Conservation (phyloP, 2,888 invertebrate genomes). For the Synanthedon vespiformis region DNA sequence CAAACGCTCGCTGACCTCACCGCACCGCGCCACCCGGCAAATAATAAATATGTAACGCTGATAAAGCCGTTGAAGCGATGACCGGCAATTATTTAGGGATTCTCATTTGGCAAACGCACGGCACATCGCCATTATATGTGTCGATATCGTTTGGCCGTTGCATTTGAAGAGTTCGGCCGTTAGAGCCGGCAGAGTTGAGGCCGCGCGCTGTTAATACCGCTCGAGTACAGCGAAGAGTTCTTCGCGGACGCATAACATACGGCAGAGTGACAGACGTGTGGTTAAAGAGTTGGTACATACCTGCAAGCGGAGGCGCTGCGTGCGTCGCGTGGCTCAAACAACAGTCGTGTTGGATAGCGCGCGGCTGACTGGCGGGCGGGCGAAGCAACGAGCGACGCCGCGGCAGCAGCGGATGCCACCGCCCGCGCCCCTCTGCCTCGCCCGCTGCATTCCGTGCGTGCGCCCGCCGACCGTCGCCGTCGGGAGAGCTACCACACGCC, state of each 20-base stretch:
- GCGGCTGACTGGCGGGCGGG: slow-evolving; percentile 56
- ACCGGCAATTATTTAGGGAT: slow-evolving; percentile 61
- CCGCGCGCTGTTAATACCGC: not conserved
- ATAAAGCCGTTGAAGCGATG: slow-evolving; percentile 64
- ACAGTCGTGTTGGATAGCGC: slow-evolving; percentile 60
- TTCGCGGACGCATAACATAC: slow-evolving; percentile 9
- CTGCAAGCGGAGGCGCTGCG: slow-evolving; percentile 31
- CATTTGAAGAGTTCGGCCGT: slow-evolving; percentile 23
- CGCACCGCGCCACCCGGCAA: slow-evolving; percentile 39
- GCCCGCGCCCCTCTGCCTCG: slow-evolving; percentile 41
- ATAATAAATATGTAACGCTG: slow-evolving; percentile 70
- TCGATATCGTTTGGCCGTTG: slow-evolving; percentile 16
- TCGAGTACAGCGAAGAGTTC: slow-evolving; percentile 1
- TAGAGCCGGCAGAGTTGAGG: slow-evolving; percentile 16
- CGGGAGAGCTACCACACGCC: slow-evolving; percentile 38
- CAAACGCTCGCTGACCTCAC: slow-evolving; percentile 61
- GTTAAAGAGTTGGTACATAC: slow-evolving; percentile 32
- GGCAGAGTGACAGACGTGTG: slow-evolving; percentile 27
- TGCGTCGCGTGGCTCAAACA: slow-evolving; percentile 37
- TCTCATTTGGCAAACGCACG: slow-evolving; percentile 44
- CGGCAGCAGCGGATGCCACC: slow-evolving; percentile 51
- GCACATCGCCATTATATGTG: slow-evolving; percentile 28
- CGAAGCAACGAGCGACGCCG: slow-evolving; percentile 38
- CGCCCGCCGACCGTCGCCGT: slow-evolving; percentile 38
- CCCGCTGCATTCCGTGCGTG: slow-evolving; percentile 48